Percentiles rank a stretch among this genome's conserved stretches.
phyloP scores from a whole-genome alignment of 2,797 vertebrate genomes.

The Lagorchestes hirsutus region DNA sequence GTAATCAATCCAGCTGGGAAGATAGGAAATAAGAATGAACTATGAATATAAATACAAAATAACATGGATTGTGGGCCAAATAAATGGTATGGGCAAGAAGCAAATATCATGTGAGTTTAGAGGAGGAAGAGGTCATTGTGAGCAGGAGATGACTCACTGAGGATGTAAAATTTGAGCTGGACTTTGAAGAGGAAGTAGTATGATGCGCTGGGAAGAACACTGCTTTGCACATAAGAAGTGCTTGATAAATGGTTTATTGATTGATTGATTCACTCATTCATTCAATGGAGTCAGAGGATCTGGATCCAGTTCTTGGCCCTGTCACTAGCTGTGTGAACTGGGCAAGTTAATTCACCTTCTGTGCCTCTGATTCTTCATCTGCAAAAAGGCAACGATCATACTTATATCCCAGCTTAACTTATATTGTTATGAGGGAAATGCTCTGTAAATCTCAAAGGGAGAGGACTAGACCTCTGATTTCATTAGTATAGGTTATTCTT shows the following conservation, averaged over 20 bases:
- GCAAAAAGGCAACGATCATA: not conserved
- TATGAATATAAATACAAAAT: not conserved
- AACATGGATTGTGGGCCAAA: not conserved
- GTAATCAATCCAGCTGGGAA: not conserved
- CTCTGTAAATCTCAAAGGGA: not conserved
- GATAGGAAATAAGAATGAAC: not conserved
- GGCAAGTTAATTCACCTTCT: not conserved
- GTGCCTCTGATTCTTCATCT: not conserved
- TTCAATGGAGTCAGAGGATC: not conserved
- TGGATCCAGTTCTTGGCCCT: not conserved
- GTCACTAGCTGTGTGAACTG: not conserved
- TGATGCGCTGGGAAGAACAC: not conserved
- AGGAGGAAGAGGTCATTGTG: not conserved
- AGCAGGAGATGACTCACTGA: not conserved
- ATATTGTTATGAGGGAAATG: not conserved
- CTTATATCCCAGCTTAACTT: not conserved
- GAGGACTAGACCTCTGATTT: not conserved
- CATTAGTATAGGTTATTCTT: not conserved
- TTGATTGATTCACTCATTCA: not conserved
- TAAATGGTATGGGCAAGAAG: not conserved
- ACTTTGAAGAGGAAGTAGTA: not conserved
- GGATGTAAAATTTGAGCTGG: not conserved
- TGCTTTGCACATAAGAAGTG: not conserved
- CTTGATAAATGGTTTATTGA: not conserved
- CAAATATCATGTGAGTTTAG: not conserved